Evolutionary conservation across 2,888 invertebrate genomes (phyloP).

Genomic region (Rosalia funebris): DNA sequence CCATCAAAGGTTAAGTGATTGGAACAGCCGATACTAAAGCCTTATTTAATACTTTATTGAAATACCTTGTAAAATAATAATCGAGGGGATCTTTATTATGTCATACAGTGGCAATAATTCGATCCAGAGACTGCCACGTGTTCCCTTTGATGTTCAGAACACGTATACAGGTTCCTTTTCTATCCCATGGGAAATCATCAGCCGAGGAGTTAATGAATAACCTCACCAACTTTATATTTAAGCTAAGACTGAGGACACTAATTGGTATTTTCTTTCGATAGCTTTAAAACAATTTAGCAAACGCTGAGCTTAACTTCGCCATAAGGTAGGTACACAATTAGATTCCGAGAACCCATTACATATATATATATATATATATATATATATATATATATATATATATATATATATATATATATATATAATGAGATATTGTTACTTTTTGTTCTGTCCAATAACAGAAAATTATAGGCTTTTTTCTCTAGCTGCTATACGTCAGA

Average conservation of each 20-base stretch:
- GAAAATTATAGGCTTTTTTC: too few relatives aligned
- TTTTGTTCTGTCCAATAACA: too few relatives aligned
- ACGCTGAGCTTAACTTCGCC: too few relatives aligned
- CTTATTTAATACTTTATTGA: background rate
- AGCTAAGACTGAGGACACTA: slow-evolving; percentile 24
- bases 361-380: too few relatives aligned
- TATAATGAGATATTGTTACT: too few relatives aligned
- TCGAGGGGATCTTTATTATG: background rate
- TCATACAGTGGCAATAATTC: slow-evolving; percentile 1
- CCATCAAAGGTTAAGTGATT: background rate
- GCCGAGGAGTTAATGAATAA: slow-evolving; percentile 25
- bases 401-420: too few relatives aligned
- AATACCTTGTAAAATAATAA: background rate
- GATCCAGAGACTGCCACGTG: background rate
- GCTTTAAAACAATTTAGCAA: slow-evolving; percentile 25
- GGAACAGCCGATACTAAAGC: background rate
- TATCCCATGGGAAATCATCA: slow-evolving; percentile 27
- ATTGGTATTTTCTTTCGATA: slow-evolving; percentile 30
- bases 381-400: too few relatives aligned
- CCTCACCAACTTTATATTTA: slow-evolving; percentile 9
- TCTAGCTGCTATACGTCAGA: too few relatives aligned
- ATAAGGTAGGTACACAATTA: too few relatives aligned
- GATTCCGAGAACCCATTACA: too few relatives aligned
- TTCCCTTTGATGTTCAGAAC: slow-evolving; percentile 11
- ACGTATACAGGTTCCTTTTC: slow-evolving; percentile 8